A percentile compares a stretch with the other conserved stretches of the same genome.
Conservation (phyloP, 2,888 invertebrate species). For the Drosophila anomalipes region DNA sequence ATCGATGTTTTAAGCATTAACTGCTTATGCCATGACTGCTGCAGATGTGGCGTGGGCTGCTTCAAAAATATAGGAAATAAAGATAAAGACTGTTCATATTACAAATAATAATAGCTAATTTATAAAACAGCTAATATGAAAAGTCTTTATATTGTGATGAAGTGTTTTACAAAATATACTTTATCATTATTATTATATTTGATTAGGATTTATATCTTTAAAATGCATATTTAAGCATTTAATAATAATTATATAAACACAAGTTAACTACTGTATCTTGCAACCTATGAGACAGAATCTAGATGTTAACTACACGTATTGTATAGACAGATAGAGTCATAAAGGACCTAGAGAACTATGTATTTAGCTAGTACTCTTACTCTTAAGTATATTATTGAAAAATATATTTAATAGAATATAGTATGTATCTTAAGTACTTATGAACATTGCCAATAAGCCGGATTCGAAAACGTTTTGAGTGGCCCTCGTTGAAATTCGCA, state of each 20-base stretch:
- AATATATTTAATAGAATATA: not conserved
- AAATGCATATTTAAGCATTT: not conserved
- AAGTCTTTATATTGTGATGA: not conserved
- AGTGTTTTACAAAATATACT: not conserved
- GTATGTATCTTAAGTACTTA: not conserved
- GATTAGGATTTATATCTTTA: not conserved
- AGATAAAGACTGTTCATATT: not conserved
- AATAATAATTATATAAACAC: not conserved
- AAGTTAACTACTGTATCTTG: not conserved
- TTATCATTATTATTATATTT: not conserved
- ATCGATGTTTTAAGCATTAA: slow-evolving; percentile 56
- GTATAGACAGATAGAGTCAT: accelerated
- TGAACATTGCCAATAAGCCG: not conserved
- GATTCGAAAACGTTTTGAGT: not conserved
- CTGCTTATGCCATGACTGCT: slow-evolving; percentile 34
- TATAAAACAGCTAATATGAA: not conserved
- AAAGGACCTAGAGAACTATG: accelerated
- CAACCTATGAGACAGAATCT: not conserved
- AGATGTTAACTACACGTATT: accelerated
- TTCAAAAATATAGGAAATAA: not conserved
- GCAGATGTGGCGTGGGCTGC: slow-evolving; percentile 16
- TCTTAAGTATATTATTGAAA: not conserved
- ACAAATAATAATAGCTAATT: not conserved
- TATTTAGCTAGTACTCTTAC: not conserved
- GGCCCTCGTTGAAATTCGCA: slow-evolving; percentile 39